Conservation (phyloP, 2,797 vertebrate genomes). For the Poeciliopsis turneri region DNA sequence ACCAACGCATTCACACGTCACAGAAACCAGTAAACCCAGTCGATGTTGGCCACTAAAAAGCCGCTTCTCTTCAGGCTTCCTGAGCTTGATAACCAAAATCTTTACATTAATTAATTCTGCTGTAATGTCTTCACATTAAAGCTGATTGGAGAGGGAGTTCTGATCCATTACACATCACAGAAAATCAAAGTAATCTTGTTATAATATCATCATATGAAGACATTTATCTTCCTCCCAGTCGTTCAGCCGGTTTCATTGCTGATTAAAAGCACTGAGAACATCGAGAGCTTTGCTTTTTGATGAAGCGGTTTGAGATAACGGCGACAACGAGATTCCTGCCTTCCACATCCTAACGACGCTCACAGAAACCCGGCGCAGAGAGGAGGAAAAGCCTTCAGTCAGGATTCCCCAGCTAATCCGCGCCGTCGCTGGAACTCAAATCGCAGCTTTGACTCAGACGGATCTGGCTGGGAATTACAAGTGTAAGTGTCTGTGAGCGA, state of each 20-base stretch:
- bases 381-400: conserved; percentile 63
- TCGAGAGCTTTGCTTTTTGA: conserved; percentile 49
- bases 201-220: conserved; percentile 55
- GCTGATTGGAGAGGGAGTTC: conserved; percentile 35
- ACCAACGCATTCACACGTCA: conserved; percentile 34
- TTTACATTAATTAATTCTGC: conserved; percentile 54
- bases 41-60: conserved; percentile 51
- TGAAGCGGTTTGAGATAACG: conserved; percentile 53
- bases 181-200: conserved; percentile 61
- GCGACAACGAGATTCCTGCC: conserved; percentile 22
- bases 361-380: conserved; percentile 8
- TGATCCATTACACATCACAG: conserved; percentile 46
- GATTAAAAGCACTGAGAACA: conserved; percentile 45
- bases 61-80: conserved; percentile 34
- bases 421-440: conserved; percentile 74
- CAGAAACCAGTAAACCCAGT: conserved; percentile 50
- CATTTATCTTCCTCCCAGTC: conserved; percentile 45
- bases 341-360: conserved; percentile 36
- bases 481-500: conserved; percentile 81
- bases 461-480: conserved; percentile 81
- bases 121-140: conserved; percentile 57
- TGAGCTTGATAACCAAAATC: conserved; percentile 43
- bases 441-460: conserved; percentile 72
- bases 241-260: conserved; percentile 54
- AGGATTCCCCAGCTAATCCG: conserved; percentile 75